Conservation (phyloP, 2,797 vertebrate genomes). For the Bradypus variegatus region DNA sequence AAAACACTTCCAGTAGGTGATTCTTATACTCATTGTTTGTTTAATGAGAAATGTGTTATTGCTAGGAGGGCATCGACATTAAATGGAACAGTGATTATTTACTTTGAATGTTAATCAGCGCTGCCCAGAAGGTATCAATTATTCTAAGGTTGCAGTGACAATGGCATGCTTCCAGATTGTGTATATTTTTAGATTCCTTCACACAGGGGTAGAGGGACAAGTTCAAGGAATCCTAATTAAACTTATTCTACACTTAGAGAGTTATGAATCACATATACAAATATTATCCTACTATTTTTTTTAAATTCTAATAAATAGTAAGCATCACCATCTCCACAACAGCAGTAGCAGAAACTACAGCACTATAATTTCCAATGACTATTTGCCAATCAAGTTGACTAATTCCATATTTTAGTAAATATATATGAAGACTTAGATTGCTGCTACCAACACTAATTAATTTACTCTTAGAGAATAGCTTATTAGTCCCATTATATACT, state of each 20-base stretch:
- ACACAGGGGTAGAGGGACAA: background rate
- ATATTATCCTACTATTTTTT: background rate
- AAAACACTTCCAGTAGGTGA: background rate
- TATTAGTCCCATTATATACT: background rate
- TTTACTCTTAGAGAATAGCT: background rate
- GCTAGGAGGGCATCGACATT: background rate
- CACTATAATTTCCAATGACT: background rate
- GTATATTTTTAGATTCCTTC: background rate
- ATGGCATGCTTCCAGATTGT: background rate
- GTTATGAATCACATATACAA: background rate
- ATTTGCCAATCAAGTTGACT: background rate
- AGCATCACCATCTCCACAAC: background rate
- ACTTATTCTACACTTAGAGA: background rate
- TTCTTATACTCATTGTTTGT: background rate
- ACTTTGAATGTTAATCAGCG: conserved; percentile 15
- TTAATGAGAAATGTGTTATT: background rate
- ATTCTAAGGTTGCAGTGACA: background rate
- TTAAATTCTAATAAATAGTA: background rate
- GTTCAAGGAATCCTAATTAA: background rate
- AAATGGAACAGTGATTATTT: background rate
- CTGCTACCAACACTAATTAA: background rate
- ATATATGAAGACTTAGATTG: background rate
- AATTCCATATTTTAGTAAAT: background rate
- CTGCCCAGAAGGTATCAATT: background rate
- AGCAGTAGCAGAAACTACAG: background rate